Percentiles rank a stretch among this genome's conserved stretches.
Conservation (phyloP, 2,888 invertebrate genomes). For the Sminthurides aquaticus region DNA sequence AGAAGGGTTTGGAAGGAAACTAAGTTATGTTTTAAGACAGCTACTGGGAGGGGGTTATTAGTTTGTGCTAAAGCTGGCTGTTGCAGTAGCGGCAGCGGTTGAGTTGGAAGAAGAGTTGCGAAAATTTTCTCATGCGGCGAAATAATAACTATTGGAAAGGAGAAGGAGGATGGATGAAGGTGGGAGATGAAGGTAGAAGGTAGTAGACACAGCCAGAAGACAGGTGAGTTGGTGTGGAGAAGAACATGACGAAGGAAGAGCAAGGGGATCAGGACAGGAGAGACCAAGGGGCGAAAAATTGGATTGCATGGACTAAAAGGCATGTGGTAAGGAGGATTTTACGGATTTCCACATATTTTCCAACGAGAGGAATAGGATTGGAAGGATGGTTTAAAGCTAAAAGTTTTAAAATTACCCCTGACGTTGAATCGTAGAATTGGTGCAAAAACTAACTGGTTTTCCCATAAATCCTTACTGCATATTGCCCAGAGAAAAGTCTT, state of each 20-base stretch:
- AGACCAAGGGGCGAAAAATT: neutral
- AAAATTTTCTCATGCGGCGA: conserved; percentile 6
- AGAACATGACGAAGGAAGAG: neutral
- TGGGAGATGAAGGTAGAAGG: too few species aligned
- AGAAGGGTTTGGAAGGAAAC: conserved; percentile 2
- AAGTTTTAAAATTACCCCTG: neutral
- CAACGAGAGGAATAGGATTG: too few species aligned
- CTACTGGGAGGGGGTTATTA: neutral
- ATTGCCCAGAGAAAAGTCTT: too few species aligned
- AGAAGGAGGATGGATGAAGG: too few species aligned
- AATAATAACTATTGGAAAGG: too few species aligned
- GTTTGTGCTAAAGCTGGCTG: neutral
- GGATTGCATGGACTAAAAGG: too few species aligned
- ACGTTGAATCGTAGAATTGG: conserved; percentile 10
- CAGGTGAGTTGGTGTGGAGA: neutral
- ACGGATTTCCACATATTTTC: conserved; percentile 18
- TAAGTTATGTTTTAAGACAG: neutral
- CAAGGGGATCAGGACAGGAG: neutral
- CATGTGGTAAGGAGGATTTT: conserved; percentile 21
- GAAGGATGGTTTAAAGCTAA: too few species aligned
- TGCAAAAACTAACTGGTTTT: conserved; percentile 24
- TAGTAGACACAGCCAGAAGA: neutral
- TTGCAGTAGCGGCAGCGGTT: too few species aligned
- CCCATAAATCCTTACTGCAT: conserved; percentile 8
- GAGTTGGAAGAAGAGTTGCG: neutral